Percentiles rank a stretch among this genome's conserved stretches.
phyloP scores from a whole-genome alignment of 1,140 invertebrate genomes.

The Aphis gossypii region DNA sequence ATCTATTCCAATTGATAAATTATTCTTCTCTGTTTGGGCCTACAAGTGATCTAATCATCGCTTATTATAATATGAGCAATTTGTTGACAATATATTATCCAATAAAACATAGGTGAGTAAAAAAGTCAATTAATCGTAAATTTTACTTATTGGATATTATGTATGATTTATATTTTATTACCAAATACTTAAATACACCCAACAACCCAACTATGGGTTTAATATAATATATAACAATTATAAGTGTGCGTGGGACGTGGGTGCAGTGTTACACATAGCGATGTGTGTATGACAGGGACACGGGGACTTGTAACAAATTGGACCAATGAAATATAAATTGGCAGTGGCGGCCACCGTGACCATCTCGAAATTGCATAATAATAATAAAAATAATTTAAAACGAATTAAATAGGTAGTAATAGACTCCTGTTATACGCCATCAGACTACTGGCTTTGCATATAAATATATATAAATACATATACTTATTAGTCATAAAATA shows the following conservation, averaged over 20 bases:
- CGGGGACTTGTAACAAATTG: conserved; percentile 22
- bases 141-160: neutral
- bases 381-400: conserved; percentile 28
- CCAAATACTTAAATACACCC: neutral
- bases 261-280: neutral
- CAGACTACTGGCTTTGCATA: neutral
- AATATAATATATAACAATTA: neutral
- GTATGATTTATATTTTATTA: neutral
- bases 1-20: neutral
- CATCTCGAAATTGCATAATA: neutral
- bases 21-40: neutral
- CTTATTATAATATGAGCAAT: no score
- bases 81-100: neutral
- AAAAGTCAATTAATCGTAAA: neutral
- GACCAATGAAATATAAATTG: conserved; percentile 55
- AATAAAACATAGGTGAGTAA: neutral
- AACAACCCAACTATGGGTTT: neutral
- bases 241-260: neutral
- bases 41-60: neutral
- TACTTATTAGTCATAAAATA: neutral
- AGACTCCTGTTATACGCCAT: neutral
- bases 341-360: neutral
- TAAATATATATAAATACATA: neutral
- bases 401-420: neutral
- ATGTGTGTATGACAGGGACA: neutral